Evolutionary conservation across 2,888 invertebrate genomes (phyloP), one percentile per base, ranked within the genome.

Genomic region (Bimastos eiseni): DNA sequence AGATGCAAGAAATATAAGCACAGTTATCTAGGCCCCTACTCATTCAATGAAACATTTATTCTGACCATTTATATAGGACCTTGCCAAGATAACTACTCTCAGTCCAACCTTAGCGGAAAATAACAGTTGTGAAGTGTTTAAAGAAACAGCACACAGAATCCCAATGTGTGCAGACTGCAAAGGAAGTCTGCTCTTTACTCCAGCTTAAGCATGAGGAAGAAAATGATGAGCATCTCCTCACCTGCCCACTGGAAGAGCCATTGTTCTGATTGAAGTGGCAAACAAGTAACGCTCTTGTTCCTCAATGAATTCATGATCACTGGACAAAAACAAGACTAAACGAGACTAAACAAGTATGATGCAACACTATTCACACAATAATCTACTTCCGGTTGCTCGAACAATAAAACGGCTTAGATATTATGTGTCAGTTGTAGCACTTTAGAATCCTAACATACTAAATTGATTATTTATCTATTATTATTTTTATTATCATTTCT

Each of bases 301-400:
- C 95, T 98, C 98, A 90, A 98, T 98, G 89, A 98, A 98, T 95
- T 98, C 98, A 94, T 98, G 98, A 95, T 98, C 98, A n/a, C 97
- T 95, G 37, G 36, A 84, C 36, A 70, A 30, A 70, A 44, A 37
- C 83, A n/a, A 3, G 33, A 70, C 19, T 33, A 24, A 38, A 89
- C 33, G 0, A 36, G 24, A 89, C 8, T 21, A 5, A 2, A 41
- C n/a, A n/a, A 38, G 30, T 24, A 89, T 30, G n/a, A 37, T 30
- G 89, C 24, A 89, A 34, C 21, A 38, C 8, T 30, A 44, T 34
- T 41, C 21, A 44, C 6, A 84, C n/a, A 70, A 84, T n/a, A 15
- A 17, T 21, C 38, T 17, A 37, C 24, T 24, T 83, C 30, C n/a
- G 0, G 13, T 24, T n/a, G 24, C 34, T 30, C 13, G 24, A 88